Conservation (phyloP, 2,888 invertebrate species). For the Lagria hirta region DNA sequence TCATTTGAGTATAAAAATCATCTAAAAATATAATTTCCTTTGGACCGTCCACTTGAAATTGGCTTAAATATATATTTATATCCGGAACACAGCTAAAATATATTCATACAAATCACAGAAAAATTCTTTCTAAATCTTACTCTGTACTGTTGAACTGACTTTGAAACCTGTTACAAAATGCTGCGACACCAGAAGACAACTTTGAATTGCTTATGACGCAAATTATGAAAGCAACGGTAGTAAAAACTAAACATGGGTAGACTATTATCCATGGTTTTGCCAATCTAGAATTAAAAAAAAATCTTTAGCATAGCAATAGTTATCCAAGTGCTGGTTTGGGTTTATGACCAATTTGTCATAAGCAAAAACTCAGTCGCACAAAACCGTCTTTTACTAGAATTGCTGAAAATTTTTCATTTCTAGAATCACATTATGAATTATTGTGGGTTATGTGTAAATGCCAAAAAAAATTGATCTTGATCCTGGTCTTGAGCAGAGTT, state of each 20-base stretch:
- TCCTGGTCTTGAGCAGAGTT: too few species aligned
- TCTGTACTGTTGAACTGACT: conserved; percentile 9
- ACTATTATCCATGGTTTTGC: conserved; percentile 16
- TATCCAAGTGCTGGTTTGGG: too few species aligned
- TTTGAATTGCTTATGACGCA: conserved; percentile 6
- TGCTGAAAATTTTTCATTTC: too few species aligned
- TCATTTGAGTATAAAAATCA: conserved; percentile 1
- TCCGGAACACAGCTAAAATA: conserved; percentile 8
- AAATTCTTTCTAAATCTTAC: conserved; percentile 14
- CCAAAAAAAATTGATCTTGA: too few species aligned
- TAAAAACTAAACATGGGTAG: conserved; percentile 21
- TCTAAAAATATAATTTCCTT: background rate
- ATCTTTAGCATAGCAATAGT: too few species aligned
- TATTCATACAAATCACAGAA: too few species aligned
- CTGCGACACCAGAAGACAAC: conserved; percentile 4
- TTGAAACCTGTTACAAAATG: conserved; percentile 16
- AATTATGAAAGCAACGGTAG: conserved; percentile 7
- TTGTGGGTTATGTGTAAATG: too few species aligned
- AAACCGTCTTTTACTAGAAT: too few species aligned
- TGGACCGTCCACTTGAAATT: background rate
- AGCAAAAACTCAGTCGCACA: too few species aligned
- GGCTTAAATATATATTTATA: conserved; percentile 2
- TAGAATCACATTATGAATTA: too few species aligned
- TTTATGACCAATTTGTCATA: too few species aligned
- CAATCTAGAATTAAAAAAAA: conserved; percentile 11